phyloP scores from a whole-genome alignment of 2,797 vertebrate genomes.

The Muscicapa comitata region DNA sequence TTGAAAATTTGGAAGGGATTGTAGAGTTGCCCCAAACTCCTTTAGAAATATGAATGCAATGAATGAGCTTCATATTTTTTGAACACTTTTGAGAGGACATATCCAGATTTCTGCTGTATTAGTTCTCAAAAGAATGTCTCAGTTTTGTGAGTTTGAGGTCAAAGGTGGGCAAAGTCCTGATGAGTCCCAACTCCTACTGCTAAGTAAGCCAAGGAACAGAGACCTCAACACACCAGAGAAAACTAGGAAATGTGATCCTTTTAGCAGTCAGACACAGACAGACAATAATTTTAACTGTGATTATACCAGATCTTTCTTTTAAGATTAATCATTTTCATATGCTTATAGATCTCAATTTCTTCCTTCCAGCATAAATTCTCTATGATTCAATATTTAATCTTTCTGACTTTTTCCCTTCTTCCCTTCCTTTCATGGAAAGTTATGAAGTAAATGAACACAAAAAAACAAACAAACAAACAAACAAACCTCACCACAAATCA shows the following conservation, averaged over 20 bases:
- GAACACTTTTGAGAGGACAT: neutral
- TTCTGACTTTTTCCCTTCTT: neutral
- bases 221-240: neutral
- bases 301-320: neutral
- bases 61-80: neutral
- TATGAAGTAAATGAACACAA: neutral
- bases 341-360: neutral
- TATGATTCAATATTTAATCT: neutral
- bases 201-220: neutral
- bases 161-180: neutral
- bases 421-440: neutral
- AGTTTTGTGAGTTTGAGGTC: neutral
- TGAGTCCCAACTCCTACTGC: neutral
- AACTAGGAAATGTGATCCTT: neutral
- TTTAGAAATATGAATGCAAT: neutral
- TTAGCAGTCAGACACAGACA: neutral
- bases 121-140: neutral
- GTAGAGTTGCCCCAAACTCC: neutral
- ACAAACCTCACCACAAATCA: accelerated
- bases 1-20: neutral
- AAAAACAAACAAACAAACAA: too few relatives aligned
- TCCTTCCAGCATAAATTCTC: neutral
- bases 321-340: neutral
- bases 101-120: neutral
- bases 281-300: neutral